These are phyloP conservation scores for Trissoscelio sp. DNA, from an alignment of 2,888 invertebrate species.

Conservation along the genomic window DNA sequence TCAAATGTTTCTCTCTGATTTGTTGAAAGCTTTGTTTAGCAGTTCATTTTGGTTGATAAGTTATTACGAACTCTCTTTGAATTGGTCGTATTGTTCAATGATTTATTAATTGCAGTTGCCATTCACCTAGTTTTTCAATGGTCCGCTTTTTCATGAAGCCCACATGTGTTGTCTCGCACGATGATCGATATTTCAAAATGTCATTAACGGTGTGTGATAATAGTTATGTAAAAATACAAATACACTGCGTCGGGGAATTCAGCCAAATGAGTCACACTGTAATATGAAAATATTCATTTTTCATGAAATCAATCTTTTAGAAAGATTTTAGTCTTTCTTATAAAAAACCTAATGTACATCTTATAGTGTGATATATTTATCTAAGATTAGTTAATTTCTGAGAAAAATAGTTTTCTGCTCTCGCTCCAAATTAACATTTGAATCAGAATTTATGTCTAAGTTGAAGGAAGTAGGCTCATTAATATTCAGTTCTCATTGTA, in stretches of 20 bases:
- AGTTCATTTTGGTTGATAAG: too few relatives aligned
- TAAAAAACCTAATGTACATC: too few relatives aligned
- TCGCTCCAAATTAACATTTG: constrained; percentile 21
- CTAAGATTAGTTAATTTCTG: too few relatives aligned
- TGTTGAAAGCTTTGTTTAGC: too few relatives aligned
- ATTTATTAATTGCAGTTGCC: constrained; percentile 10
- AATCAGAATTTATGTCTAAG: constrained; percentile 4
- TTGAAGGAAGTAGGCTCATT: constrained; percentile 11
- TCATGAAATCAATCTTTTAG: too few relatives aligned
- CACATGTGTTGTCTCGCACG: constrained; percentile 32
- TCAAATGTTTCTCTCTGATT: too few relatives aligned
- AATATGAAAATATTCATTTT: neutral
- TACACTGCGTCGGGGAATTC: neutral
- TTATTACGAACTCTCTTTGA: too few relatives aligned
- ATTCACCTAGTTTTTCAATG: constrained; percentile 60
- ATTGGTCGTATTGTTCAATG: neutral
- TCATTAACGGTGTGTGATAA: constrained; percentile 45
- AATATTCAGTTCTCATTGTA: constrained; percentile 3
- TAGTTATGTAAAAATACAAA: constrained; percentile 42
- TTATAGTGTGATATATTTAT: too few relatives aligned
- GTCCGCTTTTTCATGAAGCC: constrained; percentile 31
- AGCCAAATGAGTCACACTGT: neutral
- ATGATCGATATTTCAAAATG: constrained; percentile 57
- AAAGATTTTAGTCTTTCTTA: neutral
- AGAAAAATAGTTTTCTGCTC: too few relatives aligned